Evolutionary conservation across 2,888 invertebrate genomes (phyloP), one percentile per base, ranked within the genome.

Genomic region (Phrixothrix hirtus): DNA sequence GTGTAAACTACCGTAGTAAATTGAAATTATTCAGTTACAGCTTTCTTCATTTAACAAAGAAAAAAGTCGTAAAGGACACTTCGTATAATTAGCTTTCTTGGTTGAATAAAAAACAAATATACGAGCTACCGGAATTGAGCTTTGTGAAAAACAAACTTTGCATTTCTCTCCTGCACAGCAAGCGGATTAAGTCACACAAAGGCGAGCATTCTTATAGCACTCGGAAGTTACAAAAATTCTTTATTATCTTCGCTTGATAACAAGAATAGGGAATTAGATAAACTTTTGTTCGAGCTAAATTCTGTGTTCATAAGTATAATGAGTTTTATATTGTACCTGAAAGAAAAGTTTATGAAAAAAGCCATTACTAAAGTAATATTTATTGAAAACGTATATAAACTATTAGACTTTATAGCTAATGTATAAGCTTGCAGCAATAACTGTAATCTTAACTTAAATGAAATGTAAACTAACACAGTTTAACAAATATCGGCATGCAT

Each of bases 321-420:
- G n/a, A n/a, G n/a, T n/a, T n/a, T n/a, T n/a, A n/a, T n/a, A n/a
- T n/a, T n/a, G n/a, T n/a, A n/a, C n/a, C n/a, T n/a, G n/a, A n/a
- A n/a, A n/a, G n/a, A n/a, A n/a, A n/a, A n/a, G n/a, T n/a, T n/a
- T n/a, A n/a, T n/a, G n/a, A n/a, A n/a, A n/a, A n/a, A n/a, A n/a
- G n/a, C n/a, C n/a, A n/a, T 21, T 41, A 41, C 14, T 13, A 41
- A 30, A 41, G 21, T 30, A 31, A 41, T 5, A 9, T 41, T 41
- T 43, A 34, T 43, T 43, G 25, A 43, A 43, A 43, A 43, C 42
- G 42, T 43, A 34, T 43, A 43, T 43, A 43, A 43, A 32, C 34
- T 34, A 34, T 43, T 34, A 26, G 32, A 14, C 14, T 25, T 34
- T 43, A 41, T 25, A 34, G 7, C 21, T 21, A 21, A 21, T 21